These are phyloP conservation scores for Lucinisca nassula DNA, from an alignment of 2,888 invertebrate genomes.

Conservation along the genomic window DNA sequence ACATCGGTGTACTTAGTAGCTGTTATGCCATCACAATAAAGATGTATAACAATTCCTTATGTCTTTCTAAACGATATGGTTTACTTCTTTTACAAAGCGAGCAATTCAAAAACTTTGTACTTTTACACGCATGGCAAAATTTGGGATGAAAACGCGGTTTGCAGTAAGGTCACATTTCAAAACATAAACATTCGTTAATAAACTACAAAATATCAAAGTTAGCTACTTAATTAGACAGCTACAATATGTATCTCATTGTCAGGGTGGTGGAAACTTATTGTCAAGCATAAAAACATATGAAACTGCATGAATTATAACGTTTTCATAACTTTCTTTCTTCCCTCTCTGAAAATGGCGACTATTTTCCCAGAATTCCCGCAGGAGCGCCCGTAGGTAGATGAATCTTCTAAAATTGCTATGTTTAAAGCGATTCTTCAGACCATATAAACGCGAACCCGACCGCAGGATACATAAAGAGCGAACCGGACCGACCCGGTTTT, in stretches of 20 bases:
- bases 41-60: too few species aligned
- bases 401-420: neutral
- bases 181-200: neutral
- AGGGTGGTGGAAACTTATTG: neutral
- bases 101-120: too few species aligned
- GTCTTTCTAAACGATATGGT: too few species aligned
- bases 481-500: too few species aligned
- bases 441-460: neutral
- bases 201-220: neutral
- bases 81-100: too few species aligned
- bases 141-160: slow-evolving; percentile 35
- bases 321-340: slow-evolving; percentile 58
- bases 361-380: slow-evolving; percentile 6
- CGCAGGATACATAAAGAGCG: too few species aligned
- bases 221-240: neutral
- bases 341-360: slow-evolving; percentile 73
- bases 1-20: too few species aligned
- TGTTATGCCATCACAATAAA: too few species aligned
- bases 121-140: slow-evolving; percentile 2
- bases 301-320: slow-evolving; percentile 3
- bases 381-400: neutral
- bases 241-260: neutral
- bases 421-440: neutral
- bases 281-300: neutral
- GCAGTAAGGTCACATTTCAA: slow-evolving; percentile 63